Conservation (phyloP, 2,888 invertebrate genomes). For the Colletes collaris region DNA sequence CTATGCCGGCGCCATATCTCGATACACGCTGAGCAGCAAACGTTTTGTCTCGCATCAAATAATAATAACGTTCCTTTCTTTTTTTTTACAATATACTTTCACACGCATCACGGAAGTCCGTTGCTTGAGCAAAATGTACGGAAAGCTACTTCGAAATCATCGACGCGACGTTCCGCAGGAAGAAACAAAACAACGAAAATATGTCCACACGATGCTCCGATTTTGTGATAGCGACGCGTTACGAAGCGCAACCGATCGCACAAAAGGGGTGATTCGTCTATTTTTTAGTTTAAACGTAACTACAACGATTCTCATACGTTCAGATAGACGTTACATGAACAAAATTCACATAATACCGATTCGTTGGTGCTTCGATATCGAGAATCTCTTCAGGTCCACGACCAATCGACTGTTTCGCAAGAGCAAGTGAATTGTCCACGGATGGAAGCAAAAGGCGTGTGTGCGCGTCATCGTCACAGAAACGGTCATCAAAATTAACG, state of each 20-base stretch:
- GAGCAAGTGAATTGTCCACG: conserved; percentile 11
- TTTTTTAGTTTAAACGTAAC: too few relatives aligned
- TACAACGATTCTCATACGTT: neutral
- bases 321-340: neutral
- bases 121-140: neutral
- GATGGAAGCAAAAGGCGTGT: neutral
- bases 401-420: conserved; percentile 2
- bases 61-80: conserved; percentile 1
- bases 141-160: neutral
- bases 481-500: conserved; percentile 29
- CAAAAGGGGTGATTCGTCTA: neutral
- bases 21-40: conserved; percentile 19
- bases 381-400: neutral
- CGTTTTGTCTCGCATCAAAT: conserved; percentile 24
- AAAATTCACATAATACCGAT: neutral
- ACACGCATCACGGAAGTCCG: conserved; percentile 27
- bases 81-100: conserved; percentile 13
- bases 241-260: conserved; percentile 8
- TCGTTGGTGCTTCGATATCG: neutral
- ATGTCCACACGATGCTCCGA: conserved; percentile 28
- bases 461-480: conserved; percentile 41
- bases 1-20: neutral
- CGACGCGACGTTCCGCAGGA: conserved; percentile 19
- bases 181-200: neutral
- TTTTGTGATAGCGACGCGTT: conserved; percentile 43